Conservation (phyloP, 2,113 vertebrate genomes). For the Aleadryas rufinucha region DNA sequence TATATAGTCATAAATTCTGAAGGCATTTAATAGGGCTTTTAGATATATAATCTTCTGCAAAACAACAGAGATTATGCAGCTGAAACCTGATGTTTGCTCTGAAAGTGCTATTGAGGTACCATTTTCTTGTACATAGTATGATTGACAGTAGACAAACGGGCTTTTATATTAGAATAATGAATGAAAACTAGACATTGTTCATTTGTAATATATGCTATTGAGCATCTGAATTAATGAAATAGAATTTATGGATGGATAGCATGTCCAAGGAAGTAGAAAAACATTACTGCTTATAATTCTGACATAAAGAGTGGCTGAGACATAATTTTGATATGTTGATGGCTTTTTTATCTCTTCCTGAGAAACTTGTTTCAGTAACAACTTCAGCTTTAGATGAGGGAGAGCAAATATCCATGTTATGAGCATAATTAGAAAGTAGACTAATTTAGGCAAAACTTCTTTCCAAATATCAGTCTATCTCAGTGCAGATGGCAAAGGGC, state of each 20-base stretch:
- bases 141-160: neutral
- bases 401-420: neutral
- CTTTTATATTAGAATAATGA: neutral
- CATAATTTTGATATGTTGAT: neutral
- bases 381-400: neutral
- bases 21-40: neutral
- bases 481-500: neutral
- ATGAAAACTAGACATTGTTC: neutral
- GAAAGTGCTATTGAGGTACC: neutral
- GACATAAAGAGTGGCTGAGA: neutral
- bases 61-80: neutral
- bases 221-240: neutral
- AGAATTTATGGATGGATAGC: neutral
- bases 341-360: neutral
- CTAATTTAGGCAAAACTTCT: neutral
- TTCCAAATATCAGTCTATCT: neutral
- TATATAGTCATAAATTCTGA: neutral
- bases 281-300: neutral
- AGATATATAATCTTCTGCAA: neutral
- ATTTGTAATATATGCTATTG: neutral
- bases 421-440: neutral
- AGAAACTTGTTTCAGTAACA: neutral
- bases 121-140: neutral
- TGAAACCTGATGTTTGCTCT: neutral
- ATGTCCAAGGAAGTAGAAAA: neutral